Percentiles rank a stretch among this genome's conserved stretches.
Evolutionary conservation across 2,797 vertebrate species (phyloP).

Genomic region (Gila robusta): DNA sequence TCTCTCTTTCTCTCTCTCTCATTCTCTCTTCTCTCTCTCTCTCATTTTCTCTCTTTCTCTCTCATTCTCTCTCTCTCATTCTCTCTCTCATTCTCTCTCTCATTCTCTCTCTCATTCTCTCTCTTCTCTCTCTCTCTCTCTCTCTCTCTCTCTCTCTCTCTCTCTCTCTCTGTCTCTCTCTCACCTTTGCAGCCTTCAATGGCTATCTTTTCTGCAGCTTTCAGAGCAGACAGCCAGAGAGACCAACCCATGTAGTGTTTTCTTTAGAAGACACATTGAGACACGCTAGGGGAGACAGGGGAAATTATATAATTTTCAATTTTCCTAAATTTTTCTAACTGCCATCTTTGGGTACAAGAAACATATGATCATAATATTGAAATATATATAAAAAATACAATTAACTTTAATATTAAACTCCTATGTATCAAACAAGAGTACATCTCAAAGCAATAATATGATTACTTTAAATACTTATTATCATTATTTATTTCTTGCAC

Average conservation of each 20-base stretch:
- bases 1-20: constrained; percentile 46
- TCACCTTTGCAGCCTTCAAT: constrained; percentile 89
- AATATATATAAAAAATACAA: too few relatives aligned
- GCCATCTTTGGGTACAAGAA: neutral
- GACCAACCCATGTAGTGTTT: constrained; percentile 75
- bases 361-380: neutral
- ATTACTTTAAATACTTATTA: neutral
- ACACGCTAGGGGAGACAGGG: neutral
- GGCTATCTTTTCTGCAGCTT: constrained; percentile 87
- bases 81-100: neutral
- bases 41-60: constrained; percentile 52
- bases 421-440: neutral
- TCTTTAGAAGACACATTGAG: constrained; percentile 50
- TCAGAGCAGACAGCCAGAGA: constrained; percentile 84
- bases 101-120: neutral
- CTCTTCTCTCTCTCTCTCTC: neutral
- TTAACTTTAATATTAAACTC: neutral
- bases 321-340: neutral
- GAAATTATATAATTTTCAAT: neutral
- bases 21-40: neutral
- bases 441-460: neutral
- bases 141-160: constrained; percentile 25
- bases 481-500: neutral
- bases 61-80: constrained; percentile 13
- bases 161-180: constrained; percentile 62